Percentiles rank a stretch among this genome's conserved stretches.
Conservation (phyloP, 2,113 vertebrate genomes). For the Microtus richardsoni region DNA sequence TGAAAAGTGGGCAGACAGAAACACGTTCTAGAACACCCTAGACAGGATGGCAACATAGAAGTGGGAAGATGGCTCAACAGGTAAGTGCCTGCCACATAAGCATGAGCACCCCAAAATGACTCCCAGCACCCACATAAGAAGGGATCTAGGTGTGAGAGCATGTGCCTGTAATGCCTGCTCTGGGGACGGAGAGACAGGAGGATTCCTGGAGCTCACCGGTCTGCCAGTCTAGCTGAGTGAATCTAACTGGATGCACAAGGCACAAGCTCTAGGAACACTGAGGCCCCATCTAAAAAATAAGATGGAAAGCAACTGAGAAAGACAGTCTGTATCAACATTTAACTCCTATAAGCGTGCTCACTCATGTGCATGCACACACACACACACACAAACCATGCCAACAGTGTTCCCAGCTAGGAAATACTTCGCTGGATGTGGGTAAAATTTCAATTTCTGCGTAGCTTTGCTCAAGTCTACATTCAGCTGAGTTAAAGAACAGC, state of each 20-base stretch:
- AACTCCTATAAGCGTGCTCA: neutral
- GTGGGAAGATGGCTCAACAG: neutral
- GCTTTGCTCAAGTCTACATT: neutral
- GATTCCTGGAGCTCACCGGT: neutral
- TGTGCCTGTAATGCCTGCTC: neutral
- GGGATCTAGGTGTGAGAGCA: neutral
- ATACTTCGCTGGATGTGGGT: neutral
- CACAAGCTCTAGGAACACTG: neutral
- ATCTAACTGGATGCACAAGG: neutral
- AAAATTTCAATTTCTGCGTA: neutral
- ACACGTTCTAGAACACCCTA: neutral
- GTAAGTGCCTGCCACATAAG: neutral
- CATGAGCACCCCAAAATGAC: neutral
- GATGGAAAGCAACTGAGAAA: neutral
- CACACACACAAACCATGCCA: neutral
- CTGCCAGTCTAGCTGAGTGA: neutral
- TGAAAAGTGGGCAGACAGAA: neutral
- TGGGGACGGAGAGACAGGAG: neutral
- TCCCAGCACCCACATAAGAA: neutral
- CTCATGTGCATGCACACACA: neutral
- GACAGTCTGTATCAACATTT: neutral
- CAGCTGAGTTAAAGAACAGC: neutral
- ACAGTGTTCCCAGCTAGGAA: neutral
- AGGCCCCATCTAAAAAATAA: neutral
- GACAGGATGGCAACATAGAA: neutral